Evolutionary conservation across 2,113 vertebrate species (phyloP), one percentile per base, ranked within the genome.

Genomic region (Atractosteus spatula): DNA sequence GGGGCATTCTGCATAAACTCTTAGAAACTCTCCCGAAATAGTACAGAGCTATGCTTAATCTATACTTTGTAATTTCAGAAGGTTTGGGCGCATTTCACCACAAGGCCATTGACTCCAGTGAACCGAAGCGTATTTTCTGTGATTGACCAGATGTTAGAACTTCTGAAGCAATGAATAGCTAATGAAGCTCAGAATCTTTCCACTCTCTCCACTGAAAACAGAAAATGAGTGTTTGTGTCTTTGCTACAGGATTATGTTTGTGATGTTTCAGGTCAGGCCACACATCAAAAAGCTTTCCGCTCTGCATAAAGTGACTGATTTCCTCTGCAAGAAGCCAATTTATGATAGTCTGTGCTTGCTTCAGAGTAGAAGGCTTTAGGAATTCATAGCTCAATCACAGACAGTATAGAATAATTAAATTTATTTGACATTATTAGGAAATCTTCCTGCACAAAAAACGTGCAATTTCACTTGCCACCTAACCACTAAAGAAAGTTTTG

Each of bases 71-170:
- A 54, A 71, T 70, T 79, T 76, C 68, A 68, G 16, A 29, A 55
- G 51, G 74, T 69, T 62, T 41, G 57, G 59, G 61, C n/a, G 67
- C 57, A 68, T 80, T 78, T 76, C 72, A 41, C 66, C 68, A 66
- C 57, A 55, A 55, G 17, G 45, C 12, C 55, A 29, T 75, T 73
- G 55, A 64, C 10, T 41, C 62, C 74, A 70, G 73, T 77, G 74
- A 80, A 71, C 75, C 75, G 76, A 74, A 65, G 76, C 79, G 78
- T 80, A 81, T 75, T 75, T 74, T 76, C 77, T 73, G 70, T 80
- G 78, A 80, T 79, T 80, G 77, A 77, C 82, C 83, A 86, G 82
- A 81, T 86, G 84, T 83, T 83, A 42, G 42, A 78, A 84, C 73
- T 79, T 78, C 73, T 76, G 68, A 82, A 68, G 75, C 82, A 83